A percentile compares a stretch with the other conserved stretches of the same genome.
Conservation (phyloP, 2,797 vertebrate genomes). For the Trachurus trachurus region DNA sequence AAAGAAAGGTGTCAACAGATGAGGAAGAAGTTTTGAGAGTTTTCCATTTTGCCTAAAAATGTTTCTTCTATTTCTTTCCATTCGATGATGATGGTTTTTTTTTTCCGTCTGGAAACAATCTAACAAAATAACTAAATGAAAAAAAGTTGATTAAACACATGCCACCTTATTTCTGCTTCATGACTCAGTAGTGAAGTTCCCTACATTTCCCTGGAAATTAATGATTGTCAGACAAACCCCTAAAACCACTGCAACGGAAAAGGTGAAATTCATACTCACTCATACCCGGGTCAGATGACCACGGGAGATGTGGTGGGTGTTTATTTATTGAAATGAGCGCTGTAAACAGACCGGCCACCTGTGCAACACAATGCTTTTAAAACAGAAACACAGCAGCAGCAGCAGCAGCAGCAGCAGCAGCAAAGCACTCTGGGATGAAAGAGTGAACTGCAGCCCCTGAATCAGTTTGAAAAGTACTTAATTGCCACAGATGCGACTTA, state of each 20-base stretch:
- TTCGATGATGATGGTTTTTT: constrained; percentile 14
- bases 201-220: constrained; percentile 39
- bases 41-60: constrained; percentile 48
- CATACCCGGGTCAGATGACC: too few species aligned
- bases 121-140: constrained; percentile 16
- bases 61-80: constrained; percentile 26
- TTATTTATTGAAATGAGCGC: too few species aligned
- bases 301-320: too few species aligned
- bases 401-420: too few species aligned
- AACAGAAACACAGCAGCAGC: too few species aligned
- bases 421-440: too few species aligned
- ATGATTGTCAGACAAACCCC: neutral
- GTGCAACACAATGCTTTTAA: too few species aligned
- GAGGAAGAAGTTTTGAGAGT: constrained; percentile 22
- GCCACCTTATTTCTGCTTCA: constrained; percentile 37
- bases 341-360: too few species aligned
- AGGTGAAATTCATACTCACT: too few species aligned
- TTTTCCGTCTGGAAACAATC: constrained; percentile 50
- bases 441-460: too few species aligned
- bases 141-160: constrained; percentile 48
- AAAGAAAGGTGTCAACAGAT: constrained; percentile 42
- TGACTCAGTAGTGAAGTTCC: constrained; percentile 63
- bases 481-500: too few species aligned
- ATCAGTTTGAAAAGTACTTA: too few species aligned
- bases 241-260: neutral